phyloP scores from a whole-genome alignment of 2,113 vertebrate species.

The Pollimyrus isidori region DNA sequence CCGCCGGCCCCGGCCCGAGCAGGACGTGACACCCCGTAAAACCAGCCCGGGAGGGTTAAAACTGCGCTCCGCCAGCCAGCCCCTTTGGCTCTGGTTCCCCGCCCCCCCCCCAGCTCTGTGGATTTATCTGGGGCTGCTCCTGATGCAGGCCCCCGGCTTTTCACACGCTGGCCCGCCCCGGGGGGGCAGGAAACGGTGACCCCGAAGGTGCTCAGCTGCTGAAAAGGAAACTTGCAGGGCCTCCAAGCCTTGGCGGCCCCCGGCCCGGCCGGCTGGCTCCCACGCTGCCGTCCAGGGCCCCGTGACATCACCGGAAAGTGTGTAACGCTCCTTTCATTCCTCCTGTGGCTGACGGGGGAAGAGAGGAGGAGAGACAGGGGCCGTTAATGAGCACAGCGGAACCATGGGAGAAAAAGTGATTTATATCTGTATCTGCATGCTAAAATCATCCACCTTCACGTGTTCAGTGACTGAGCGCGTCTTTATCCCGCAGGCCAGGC shows the following conservation, averaged over 20 bases:
- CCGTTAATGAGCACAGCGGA: slow-evolving; percentile 42
- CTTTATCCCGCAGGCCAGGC: not conserved
- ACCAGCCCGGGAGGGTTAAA: not conserved
- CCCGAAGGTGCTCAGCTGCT: slow-evolving; percentile 65
- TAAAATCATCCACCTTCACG: not conserved
- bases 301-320: slow-evolving; percentile 65
- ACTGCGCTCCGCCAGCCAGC: not conserved
- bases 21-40: slow-evolving; percentile 2
- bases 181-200: slow-evolving; percentile 65
- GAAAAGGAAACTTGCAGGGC: slow-evolving; percentile 68
- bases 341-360: slow-evolving; percentile 49
- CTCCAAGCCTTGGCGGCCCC: slow-evolving; percentile 44
- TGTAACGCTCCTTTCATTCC: slow-evolving; percentile 47
- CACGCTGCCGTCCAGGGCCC: slow-evolving; percentile 50
- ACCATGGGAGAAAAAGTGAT: not conserved
- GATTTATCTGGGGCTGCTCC: slow-evolving; percentile 31
- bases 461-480: not conserved
- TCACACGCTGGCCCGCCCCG: slow-evolving; percentile 40
- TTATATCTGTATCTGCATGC: not conserved
- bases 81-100: slow-evolving; percentile 47
- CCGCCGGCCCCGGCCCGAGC: not conserved
- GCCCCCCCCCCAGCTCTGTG: slow-evolving; percentile 47
- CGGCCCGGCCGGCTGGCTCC: slow-evolving; percentile 54
- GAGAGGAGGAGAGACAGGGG: slow-evolving; percentile 42
- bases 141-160: slow-evolving; percentile 30